These are phyloP conservation scores for Galendromus occidentalis DNA, from an alignment of 1,140 invertebrate genomes.

Conservation along the genomic window DNA sequence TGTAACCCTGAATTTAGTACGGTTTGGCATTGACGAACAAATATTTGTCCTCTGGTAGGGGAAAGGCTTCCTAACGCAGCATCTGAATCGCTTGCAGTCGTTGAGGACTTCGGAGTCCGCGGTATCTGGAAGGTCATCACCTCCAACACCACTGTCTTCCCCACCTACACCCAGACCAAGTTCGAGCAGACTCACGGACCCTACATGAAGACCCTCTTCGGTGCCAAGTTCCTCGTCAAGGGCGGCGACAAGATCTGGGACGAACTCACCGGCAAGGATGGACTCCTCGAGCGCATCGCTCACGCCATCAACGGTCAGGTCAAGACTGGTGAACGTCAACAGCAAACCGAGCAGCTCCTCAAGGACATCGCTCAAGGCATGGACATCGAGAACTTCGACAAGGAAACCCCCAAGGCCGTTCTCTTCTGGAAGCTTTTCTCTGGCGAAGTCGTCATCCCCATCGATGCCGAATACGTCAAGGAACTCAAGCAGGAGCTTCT, in stretches of 20 bases:
- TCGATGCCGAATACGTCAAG: neutral
- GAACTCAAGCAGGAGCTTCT: neutral
- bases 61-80: neutral
- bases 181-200: neutral
- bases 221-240: slow-evolving; percentile 4
- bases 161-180: neutral
- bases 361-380: slow-evolving; percentile 3
- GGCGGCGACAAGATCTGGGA: slow-evolving; percentile 8
- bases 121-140: slow-evolving; percentile 9
- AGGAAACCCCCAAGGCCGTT: slow-evolving; percentile 3
- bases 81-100: neutral
- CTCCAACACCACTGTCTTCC: neutral
- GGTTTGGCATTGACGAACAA: neutral
- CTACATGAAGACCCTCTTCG: neutral
- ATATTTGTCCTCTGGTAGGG: neutral
- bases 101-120: neutral
- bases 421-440: slow-evolving; percentile 6
- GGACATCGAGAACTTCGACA: neutral
- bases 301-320: neutral
- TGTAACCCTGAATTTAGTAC: neutral
- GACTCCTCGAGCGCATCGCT: slow-evolving; percentile 2
- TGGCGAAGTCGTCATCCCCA: neutral
- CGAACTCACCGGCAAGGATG: slow-evolving; percentile 1
- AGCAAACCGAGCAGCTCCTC: neutral
- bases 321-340: neutral